Percentiles rank a stretch among this genome's conserved stretches.
Evolutionary conservation across 2,797 vertebrate genomes (phyloP).

Genomic region (Melanotaenia trifasciata): DNA sequence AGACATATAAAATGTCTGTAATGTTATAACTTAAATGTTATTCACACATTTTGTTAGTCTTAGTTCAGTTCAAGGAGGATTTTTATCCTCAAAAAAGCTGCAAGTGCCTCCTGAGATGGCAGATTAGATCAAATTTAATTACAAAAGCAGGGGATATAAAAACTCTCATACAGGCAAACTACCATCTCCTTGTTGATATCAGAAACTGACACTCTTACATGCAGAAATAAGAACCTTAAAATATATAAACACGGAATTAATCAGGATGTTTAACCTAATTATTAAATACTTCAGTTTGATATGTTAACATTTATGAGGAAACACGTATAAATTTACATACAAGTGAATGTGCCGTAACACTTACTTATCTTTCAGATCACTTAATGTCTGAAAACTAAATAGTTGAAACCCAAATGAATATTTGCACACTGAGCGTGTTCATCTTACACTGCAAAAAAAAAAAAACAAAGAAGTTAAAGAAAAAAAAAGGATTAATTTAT

Average conservation of each 20-base stretch:
- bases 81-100: slow-evolving; percentile 45
- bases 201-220: neutral
- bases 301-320: neutral
- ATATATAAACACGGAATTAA: neutral
- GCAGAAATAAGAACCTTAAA: slow-evolving; percentile 5
- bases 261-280: slow-evolving; percentile 5
- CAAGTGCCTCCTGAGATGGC: slow-evolving; percentile 39
- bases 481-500: too few species aligned
- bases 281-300: neutral
- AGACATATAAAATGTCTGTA: slow-evolving; percentile 59
- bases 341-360: neutral
- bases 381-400: neutral
- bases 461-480: too few species aligned
- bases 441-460: too few species aligned
- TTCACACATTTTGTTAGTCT: slow-evolving; percentile 56
- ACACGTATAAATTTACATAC: too few species aligned
- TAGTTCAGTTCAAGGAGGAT: slow-evolving; percentile 26
- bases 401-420: neutral
- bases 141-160: slow-evolving; percentile 32
- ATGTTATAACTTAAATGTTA: slow-evolving; percentile 54
- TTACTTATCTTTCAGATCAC: neutral
- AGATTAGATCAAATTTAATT: slow-evolving; percentile 49
- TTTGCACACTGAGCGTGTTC: neutral
- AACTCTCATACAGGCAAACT: slow-evolving; percentile 16
- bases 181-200: neutral